Evolutionary conservation across 1,140 invertebrate genomes (phyloP), one percentile per base, ranked within the genome.

Genomic region (Heliconius himera): DNA sequence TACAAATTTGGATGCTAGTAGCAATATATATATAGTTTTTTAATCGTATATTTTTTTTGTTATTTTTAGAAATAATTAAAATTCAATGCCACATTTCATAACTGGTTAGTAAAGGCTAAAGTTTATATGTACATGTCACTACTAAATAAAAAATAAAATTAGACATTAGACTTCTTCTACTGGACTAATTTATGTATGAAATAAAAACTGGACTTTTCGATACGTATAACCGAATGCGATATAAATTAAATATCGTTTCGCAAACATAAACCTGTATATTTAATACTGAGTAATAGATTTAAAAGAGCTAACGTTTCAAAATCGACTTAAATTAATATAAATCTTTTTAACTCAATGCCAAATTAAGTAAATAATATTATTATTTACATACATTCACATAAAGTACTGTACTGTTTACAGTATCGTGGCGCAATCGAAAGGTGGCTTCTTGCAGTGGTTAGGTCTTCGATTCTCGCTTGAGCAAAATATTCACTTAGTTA

Each of bases 281-380:
- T 29, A 13, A 66, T 66, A 29, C 22, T 8, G 1, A 66, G 1
- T 66, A 22, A 22, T 16, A 66, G 60, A 66, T 66, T 66, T 29
- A n/a, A 41, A 72, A n/a, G 70, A 72, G 33, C n/a, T 41, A 38
- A 72, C 2, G 16, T 38, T 38, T 20, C 36, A 72, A 20, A 72
- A 41, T 36, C 13, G 20, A 38, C 8, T 72, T 38, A 72, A 72
- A 72, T 72, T 8, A 20, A 38, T 72, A 41, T 72, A 72, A n/a
- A 72, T 72, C 33, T 38, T 41, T 71, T 72, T n/a, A 6, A 41
- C 13, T 38, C 70, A 72, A 41, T 72, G 70, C 70, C 70, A 72
- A 41, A 38, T 72, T 72, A 72, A 38, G 36, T 41, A 72, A 72
- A 72, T 36, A 36, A 36, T 26, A 29, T 29, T 66, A 26, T 26